Base-by-base conservation (phyloP, 2,113 vertebrate genomes). In the Muscicapa adusta region DNA sequence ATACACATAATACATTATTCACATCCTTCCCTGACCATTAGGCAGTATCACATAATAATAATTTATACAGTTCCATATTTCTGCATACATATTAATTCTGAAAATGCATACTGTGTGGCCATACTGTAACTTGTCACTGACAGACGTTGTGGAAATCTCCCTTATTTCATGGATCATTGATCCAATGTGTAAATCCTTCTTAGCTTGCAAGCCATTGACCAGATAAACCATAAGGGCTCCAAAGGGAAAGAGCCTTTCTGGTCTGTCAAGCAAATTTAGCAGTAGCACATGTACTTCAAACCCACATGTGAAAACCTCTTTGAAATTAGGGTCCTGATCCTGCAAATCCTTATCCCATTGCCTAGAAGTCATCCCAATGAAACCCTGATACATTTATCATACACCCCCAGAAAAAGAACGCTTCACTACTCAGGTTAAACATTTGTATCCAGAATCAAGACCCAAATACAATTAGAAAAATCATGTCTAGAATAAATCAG, bases 111-210 rank as follows among this genome's bases (percentile, higher is more conserved):
- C 66, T 92, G 80, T 93, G 77, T 93, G 88, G 90, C 83, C 85
- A 91, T 79, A 82, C 80, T 93, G 89, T 95, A 95, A 97, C 91
- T 93, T 94, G 77, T 86, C 94, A 76, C 80, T 93, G 80, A 88
- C 80, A 95, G 67, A 67, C 67, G 14, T 66, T 84, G 94, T 94
- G 93, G 91, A 97, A 97, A 96, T 95, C 89, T 92, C 88, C 78
- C 80, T 95, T 96, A 96, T 96, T 96, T 96, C 90, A 96, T 93
- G 96, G 94, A 96, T 95, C 97, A 96, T 97, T 95, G 91, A 83
- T 50, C 47, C 91, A 88, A 95, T 82, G 73, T 89, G 75, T 87
- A 97, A 97, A 96, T 96, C 95, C 91, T 96, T 93, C 93, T 97
- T 84, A 96, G 86, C 79, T 82, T 53, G 66, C 83, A 95, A 85